phyloP scores from a whole-genome alignment of 1,140 invertebrate genomes.

The Heliconius nattereri region DNA sequence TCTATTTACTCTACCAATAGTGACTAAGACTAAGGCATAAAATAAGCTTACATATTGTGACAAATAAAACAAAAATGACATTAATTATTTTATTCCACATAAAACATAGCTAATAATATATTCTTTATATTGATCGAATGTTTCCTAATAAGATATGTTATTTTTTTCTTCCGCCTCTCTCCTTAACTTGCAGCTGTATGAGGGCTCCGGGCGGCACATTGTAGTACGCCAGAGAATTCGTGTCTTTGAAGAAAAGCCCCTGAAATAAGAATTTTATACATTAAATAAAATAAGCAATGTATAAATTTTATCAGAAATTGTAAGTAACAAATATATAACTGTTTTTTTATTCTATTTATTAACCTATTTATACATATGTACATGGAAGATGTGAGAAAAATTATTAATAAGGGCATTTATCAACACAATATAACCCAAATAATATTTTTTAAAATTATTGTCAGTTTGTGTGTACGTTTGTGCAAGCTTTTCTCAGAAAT shows the following conservation, averaged over 20 bases:
- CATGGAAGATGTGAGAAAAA: no score
- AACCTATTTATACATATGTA: no score
- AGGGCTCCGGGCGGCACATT: slow-evolving; percentile 92
- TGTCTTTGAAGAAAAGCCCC: slow-evolving; percentile 99
- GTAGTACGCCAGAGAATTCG: slow-evolving; percentile 96
- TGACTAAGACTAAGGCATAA: neutral
- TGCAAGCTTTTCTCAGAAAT: no score
- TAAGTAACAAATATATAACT: no score
- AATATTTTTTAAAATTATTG: no score
- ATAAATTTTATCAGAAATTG: no score
- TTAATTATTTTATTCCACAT: neutral
- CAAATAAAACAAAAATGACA: neutral
- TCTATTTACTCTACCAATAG: no score
- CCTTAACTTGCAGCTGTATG: slow-evolving; percentile 96
- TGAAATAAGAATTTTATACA: slow-evolving; percentile 67
- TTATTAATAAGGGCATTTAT: no score
- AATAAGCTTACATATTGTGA: neutral
- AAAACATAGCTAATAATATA: neutral
- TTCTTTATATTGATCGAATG: neutral
- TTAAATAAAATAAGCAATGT: neutral
- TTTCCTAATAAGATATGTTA: slow-evolving; percentile 76
- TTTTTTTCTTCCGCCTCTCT: slow-evolving; percentile 98
- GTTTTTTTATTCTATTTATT: no score
- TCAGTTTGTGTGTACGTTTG: no score
- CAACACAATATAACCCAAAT: no score